Percentiles rank a stretch among this genome's conserved stretches.
These are phyloP conservation scores for Tor tambroides DNA, from an alignment of 2,113 vertebrate species.

Conservation along the genomic window DNA sequence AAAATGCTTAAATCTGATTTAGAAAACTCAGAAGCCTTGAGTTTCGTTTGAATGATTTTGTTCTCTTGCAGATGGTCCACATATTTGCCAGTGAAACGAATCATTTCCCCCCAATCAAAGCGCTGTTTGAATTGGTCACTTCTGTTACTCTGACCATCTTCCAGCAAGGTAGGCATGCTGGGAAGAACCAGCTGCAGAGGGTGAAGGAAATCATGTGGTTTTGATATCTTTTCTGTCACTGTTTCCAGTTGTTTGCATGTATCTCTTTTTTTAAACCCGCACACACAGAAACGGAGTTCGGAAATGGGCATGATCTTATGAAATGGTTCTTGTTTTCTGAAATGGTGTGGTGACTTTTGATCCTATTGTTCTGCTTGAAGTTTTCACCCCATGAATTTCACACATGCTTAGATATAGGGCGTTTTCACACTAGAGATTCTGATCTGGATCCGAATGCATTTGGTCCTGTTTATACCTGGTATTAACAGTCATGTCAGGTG, in stretches of 20 bases:
- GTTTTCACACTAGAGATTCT: slow-evolving; percentile 9
- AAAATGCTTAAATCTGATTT: neutral
- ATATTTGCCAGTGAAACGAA: slow-evolving; percentile 97
- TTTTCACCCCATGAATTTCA: neutral
- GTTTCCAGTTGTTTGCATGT: slow-evolving; percentile 1
- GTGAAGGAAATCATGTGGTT: slow-evolving; percentile 1
- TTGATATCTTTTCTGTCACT: neutral
- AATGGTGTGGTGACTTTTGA: slow-evolving; percentile 13
- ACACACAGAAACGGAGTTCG: neutral
- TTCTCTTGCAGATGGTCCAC: slow-evolving; percentile 87
- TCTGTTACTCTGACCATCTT: slow-evolving; percentile 97
- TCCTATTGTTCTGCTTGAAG: neutral
- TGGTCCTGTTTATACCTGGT: neutral
- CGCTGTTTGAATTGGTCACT: slow-evolving; percentile 96
- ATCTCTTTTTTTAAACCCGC: neutral
- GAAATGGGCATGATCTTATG: neutral
- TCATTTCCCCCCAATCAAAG: slow-evolving; percentile 96
- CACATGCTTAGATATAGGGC: neutral
- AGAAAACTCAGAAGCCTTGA: neutral
- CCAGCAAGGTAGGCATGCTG: slow-evolving; percentile 89
- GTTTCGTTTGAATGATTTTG: neutral
- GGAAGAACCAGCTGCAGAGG: neutral
- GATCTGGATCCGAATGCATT: slow-evolving; percentile 8
- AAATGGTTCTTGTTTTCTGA: neutral
- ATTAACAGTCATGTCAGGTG: neutral